A percentile compares a stretch with the other conserved stretches of the same genome.
Evolutionary conservation across 2,113 vertebrate species (phyloP).

Genomic region (Hystrix cristata): DNA sequence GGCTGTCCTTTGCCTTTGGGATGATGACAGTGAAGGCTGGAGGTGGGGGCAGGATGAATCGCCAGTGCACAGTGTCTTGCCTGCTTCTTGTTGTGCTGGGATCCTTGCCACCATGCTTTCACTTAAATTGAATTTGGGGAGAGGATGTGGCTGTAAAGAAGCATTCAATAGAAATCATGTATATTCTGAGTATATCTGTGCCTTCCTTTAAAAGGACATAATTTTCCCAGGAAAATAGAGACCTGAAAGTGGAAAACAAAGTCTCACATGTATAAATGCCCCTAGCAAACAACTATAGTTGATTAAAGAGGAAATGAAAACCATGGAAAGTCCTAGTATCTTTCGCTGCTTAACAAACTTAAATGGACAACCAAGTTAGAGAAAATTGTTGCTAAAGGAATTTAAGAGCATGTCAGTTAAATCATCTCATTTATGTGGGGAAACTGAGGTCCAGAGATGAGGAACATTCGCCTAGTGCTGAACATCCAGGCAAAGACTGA

Average conservation of each 20-base stretch:
- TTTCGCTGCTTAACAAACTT: conserved; percentile 16
- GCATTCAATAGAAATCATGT: not conserved
- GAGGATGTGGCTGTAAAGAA: not conserved
- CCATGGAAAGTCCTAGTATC: not conserved
- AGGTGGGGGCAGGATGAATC: not conserved
- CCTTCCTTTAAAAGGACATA: not conserved
- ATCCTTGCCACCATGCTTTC: not conserved
- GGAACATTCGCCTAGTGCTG: not conserved
- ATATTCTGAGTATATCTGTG: not conserved
- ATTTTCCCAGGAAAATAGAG: conserved; percentile 28
- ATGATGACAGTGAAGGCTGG: not conserved
- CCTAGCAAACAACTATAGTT: conserved; percentile 12
- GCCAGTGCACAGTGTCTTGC: not conserved
- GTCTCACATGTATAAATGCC: not conserved
- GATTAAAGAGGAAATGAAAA: not conserved
- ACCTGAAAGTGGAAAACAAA: not conserved
- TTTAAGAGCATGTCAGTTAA: not conserved
- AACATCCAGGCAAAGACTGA: not conserved
- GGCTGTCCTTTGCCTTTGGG: not conserved
- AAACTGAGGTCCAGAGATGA: not conserved
- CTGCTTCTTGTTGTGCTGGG: not conserved
- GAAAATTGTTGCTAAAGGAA: not conserved
- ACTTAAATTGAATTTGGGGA: conserved; percentile 32
- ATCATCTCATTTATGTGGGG: not conserved
- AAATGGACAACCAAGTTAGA: not conserved